Evolutionary conservation across 2,888 invertebrate genomes (phyloP).

Genomic region (Pristionchus arcanus): DNA sequence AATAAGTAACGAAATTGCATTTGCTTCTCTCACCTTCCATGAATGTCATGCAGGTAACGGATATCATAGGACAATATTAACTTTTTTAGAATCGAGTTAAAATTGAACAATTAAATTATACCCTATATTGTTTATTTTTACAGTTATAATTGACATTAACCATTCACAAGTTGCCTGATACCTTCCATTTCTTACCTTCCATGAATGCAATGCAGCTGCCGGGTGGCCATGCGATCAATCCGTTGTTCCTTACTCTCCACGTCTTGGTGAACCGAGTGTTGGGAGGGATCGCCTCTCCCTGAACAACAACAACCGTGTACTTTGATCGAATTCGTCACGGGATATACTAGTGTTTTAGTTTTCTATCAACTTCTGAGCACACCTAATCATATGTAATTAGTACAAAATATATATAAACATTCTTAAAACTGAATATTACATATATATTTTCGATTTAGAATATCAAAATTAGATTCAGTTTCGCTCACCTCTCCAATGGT

Average conservation of each 20-base stretch:
- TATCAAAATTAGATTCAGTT: not conserved
- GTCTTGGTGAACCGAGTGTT: constrained; percentile 89
- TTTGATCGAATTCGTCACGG: not conserved
- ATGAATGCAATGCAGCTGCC: constrained; percentile 87
- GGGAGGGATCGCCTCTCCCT: constrained; percentile 87
- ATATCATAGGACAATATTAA: too few relatives aligned
- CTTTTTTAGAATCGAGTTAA: too few relatives aligned
- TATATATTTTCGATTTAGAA: too few relatives aligned
- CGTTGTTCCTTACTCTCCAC: constrained; percentile 92
- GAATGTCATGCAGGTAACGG: constrained; percentile 86
- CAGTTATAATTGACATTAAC: too few relatives aligned
- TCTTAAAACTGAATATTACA: too few relatives aligned
- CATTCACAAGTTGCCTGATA: too few relatives aligned
- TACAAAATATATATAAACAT: too few relatives aligned
- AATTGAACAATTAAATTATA: too few relatives aligned
- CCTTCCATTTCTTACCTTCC: constrained; percentile 83
- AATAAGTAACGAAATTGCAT: too few relatives aligned
- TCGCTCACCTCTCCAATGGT: constrained; percentile 85
- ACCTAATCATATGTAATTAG: too few relatives aligned
- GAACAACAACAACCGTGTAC: not conserved
- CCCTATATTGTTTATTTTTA: too few relatives aligned
- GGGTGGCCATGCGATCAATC: constrained; percentile 89
- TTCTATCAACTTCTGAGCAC: too few relatives aligned
- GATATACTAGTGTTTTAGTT: not conserved
- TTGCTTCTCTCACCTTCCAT: constrained; percentile 79